Percentiles rank a stretch among this genome's conserved stretches.
Conservation (phyloP, 2,113 vertebrate genomes). For the Neoarius graeffei region DNA sequence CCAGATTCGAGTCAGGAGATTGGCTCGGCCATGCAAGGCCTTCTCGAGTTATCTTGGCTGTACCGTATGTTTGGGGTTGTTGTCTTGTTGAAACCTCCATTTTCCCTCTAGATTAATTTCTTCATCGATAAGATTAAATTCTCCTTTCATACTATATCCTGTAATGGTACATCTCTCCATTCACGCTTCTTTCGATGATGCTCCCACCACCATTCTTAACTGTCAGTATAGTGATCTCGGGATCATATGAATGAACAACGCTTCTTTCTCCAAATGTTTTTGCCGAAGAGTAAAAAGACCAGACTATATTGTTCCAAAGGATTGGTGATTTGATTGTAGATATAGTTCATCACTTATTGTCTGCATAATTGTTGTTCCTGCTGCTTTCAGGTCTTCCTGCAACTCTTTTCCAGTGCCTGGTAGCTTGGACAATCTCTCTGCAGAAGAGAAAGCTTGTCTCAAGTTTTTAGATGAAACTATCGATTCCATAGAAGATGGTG, state of each 20-base stretch:
- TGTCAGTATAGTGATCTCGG: too few relatives aligned
- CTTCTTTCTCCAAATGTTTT: not conserved
- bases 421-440: slow-evolving; percentile 60
- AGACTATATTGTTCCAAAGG: not conserved
- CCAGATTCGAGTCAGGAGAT: too few relatives aligned
- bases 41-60: too few relatives aligned
- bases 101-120: not conserved
- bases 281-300: not conserved
- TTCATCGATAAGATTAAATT: too few relatives aligned
- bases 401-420: slow-evolving; percentile 23
- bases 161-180: not conserved
- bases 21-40: too few relatives aligned
- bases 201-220: too few relatives aligned
- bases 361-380: not conserved
- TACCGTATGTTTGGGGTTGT: too few relatives aligned
- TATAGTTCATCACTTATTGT: not conserved
- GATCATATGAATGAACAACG: too few relatives aligned
- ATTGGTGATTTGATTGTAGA: not conserved
- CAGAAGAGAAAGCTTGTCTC: slow-evolving; percentile 90
- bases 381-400: not conserved
- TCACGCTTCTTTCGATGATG: not conserved
- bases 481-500: slow-evolving; percentile 84
- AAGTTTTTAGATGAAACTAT: slow-evolving; percentile 94
- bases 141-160: not conserved
- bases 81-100: not conserved